Percentiles rank a stretch among this genome's conserved stretches.
These are phyloP conservation scores for Tethea ocularis DNA, from an alignment of 2,888 invertebrate genomes.

Conservation along the genomic window DNA sequence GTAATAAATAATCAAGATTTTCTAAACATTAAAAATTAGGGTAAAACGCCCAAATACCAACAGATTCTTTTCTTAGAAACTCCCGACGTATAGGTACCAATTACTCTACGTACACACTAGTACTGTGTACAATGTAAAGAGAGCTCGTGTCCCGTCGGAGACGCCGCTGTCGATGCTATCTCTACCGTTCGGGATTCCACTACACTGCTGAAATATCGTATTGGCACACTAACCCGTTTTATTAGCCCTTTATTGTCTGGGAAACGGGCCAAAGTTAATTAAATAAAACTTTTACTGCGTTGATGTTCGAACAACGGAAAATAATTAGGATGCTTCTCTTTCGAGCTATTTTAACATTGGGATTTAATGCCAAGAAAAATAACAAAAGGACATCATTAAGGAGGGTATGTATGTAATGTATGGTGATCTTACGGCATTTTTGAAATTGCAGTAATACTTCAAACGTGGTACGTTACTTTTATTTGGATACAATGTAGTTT, in stretches of 20 bases:
- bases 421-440: neutral
- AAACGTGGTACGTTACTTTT: neutral
- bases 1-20: no score
- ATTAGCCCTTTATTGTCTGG: neutral
- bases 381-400: neutral
- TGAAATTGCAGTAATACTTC: neutral
- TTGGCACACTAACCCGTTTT: conserved; percentile 33
- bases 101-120: conserved; percentile 46
- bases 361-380: neutral
- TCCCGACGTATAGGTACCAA: conserved; percentile 27
- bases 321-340: neutral
- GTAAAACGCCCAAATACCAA: neutral
- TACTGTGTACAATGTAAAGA: conserved; percentile 41
- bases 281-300: neutral
- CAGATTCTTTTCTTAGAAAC: conserved; percentile 5
- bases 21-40: neutral
- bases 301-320: neutral
- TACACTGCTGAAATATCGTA: conserved; percentile 28
- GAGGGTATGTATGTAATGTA: neutral
- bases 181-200: conserved; percentile 59
- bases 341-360: neutral
- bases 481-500: neutral
- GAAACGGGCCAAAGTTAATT: conserved; percentile 1
- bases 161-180: conserved; percentile 71
- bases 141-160: conserved; percentile 52